A percentile compares a stretch with the other conserved stretches of the same genome.
phyloP scores from a whole-genome alignment of 2,888 invertebrate species.

The Spicauda simplicius region DNA sequence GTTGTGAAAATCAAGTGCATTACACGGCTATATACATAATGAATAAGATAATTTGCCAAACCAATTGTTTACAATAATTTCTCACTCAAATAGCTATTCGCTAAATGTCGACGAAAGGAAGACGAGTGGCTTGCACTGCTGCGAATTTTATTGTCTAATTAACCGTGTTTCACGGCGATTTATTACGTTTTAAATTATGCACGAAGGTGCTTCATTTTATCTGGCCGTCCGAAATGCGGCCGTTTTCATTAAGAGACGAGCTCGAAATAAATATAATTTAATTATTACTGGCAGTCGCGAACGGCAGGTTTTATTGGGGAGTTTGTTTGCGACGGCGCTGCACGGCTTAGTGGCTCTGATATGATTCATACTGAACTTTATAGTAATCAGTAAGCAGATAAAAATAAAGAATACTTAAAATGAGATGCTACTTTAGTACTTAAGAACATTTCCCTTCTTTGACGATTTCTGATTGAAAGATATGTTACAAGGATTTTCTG shows the following conservation, averaged over 20 bases:
- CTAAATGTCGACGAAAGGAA: background rate
- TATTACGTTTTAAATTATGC: constrained; percentile 71
- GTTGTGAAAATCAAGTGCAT: no score
- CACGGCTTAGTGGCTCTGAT: background rate
- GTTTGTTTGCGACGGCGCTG: constrained; percentile 6
- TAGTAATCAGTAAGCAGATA: no score
- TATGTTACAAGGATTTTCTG: no score
- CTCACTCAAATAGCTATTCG: background rate
- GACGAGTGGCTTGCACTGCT: constrained; percentile 8
- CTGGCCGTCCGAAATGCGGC: constrained; percentile 56
- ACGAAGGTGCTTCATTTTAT: constrained; percentile 62
- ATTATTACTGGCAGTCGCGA: constrained; percentile 48
- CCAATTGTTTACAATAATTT: background rate
- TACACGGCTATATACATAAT: no score
- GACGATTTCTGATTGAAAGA: no score
- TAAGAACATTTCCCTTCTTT: no score
- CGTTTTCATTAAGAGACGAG: constrained; percentile 63
- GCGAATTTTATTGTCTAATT: constrained; percentile 64
- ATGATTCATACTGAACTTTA: background rate
- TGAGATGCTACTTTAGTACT: no score
- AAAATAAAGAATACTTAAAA: no score
- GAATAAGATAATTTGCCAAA: no score
- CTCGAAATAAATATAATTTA: constrained; percentile 70
- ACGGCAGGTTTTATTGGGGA: constrained; percentile 9
- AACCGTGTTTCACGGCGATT: constrained; percentile 65